Evolutionary conservation across 2,113 vertebrate species (phyloP).

Genomic region (Pteruthius melanotis): DNA sequence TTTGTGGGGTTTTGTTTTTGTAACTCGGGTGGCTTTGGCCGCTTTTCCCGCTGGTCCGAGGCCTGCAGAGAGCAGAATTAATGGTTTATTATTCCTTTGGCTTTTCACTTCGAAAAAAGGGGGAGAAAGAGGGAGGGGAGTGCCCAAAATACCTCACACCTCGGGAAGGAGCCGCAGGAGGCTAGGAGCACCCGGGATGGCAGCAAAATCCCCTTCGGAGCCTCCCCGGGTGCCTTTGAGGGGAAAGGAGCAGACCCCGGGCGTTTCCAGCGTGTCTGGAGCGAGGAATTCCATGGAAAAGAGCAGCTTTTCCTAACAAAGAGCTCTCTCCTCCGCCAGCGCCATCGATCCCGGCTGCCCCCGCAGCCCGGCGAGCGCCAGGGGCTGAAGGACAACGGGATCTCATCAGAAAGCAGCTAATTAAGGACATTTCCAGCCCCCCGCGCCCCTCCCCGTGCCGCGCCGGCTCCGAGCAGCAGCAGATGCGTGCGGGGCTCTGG

Average conservation of each 20-base stretch:
- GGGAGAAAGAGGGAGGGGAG: fast-evolving
- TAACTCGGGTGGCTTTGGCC: not conserved
- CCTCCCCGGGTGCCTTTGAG: not conserved
- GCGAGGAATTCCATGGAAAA: not conserved
- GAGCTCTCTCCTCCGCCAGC: not conserved
- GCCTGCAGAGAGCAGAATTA: not conserved
- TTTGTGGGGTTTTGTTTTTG: not conserved
- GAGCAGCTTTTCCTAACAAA: not conserved
- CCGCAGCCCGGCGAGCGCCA: not conserved
- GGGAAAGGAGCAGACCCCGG: not conserved
- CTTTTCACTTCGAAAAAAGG: not conserved
- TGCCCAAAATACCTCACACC: fast-evolving
- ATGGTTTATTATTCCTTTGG: not conserved
- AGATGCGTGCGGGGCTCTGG: not conserved
- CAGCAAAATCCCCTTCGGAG: fast-evolving
- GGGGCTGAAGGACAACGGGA: not conserved
- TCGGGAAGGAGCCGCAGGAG: not conserved
- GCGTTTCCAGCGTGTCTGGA: fast-evolving
- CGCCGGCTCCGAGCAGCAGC: not conserved
- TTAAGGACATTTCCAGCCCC: not conserved
- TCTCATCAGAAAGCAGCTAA: slow-evolving; percentile 12
- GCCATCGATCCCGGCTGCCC: not conserved
- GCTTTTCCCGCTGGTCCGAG: fast-evolving
- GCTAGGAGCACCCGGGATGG: fast-evolving
- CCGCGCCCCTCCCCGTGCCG: no score